Conservation (phyloP, 1,140 invertebrate genomes). For the Sycophila sp. region DNA sequence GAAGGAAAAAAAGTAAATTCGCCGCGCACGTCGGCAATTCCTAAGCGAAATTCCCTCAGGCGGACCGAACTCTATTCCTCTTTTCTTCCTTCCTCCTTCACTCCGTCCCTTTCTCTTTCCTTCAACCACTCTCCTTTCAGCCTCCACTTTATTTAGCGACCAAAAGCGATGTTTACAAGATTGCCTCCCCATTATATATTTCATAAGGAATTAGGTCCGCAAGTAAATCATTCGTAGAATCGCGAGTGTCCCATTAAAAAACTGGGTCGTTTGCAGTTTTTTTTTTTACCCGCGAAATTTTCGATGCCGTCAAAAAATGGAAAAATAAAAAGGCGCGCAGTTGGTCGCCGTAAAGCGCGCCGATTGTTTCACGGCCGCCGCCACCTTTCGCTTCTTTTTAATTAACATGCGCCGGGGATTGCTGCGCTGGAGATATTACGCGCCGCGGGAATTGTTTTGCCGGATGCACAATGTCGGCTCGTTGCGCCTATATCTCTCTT, state of each 20-base stretch:
- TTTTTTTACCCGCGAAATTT: too few species aligned
- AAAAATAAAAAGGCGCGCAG: not conserved
- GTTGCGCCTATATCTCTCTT: not conserved
- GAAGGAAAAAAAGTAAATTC: too few species aligned
- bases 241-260: not conserved
- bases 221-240: constrained; percentile 1
- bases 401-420: constrained; percentile 10
- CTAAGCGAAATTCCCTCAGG: not conserved
- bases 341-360: not conserved
- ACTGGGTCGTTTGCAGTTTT: not conserved
- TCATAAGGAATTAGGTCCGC: constrained; percentile 22
- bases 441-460: not conserved
- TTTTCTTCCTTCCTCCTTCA: not conserved
- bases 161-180: constrained; percentile 10
- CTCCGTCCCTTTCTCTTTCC: not conserved
- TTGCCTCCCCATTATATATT: not conserved
- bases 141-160: constrained; percentile 9
- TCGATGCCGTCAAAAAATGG: not conserved
- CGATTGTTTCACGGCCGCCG: not conserved
- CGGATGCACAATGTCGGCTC: not conserved
- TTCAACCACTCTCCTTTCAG: not conserved
- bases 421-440: not conserved
- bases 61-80: not conserved
- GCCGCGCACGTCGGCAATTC: too few species aligned
- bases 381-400: not conserved